Evolutionary conservation across 2,888 invertebrate species (phyloP).

Genomic region (Dyspetes luteomarginatus): DNA sequence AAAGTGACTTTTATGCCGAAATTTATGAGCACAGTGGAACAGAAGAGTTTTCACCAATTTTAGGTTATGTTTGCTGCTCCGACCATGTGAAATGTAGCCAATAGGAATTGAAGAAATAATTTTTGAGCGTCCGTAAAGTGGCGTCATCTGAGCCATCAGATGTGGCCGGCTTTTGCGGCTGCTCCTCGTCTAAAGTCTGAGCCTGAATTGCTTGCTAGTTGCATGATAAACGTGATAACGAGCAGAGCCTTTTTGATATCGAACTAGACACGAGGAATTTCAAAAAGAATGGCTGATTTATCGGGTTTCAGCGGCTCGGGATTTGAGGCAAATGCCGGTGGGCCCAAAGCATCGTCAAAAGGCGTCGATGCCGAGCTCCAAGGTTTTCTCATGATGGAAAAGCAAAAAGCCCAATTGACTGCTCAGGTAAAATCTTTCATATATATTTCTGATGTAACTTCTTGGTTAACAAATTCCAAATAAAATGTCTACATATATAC

Average conservation of each 20-base stretch:
- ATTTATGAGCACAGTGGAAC: neutral
- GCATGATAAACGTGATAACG: conserved; percentile 30
- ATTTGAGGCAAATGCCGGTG: conserved; percentile 70
- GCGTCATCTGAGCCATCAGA: conserved; percentile 34
- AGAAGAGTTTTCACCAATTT: neutral
- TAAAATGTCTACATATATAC: neutral
- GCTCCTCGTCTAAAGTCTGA: neutral
- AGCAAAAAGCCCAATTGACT: conserved; percentile 95
- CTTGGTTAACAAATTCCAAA: neutral
- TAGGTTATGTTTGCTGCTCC: conserved; percentile 38
- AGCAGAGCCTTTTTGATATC: neutral
- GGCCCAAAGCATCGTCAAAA: conserved; percentile 81
- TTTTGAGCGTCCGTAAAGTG: too few species aligned
- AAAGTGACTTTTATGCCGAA: conserved; percentile 8
- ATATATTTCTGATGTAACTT: conserved; percentile 52
- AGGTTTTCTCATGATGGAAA: conserved; percentile 92
- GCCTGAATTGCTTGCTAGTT: neutral
- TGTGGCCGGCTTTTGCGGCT: too few species aligned
- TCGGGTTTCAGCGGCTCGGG: conserved; percentile 68
- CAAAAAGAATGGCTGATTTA: conserved; percentile 76
- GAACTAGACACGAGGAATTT: conserved; percentile 37
- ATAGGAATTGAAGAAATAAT: conserved; percentile 12
- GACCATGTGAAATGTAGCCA: conserved; percentile 29
- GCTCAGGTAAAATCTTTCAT: conserved; percentile 88
- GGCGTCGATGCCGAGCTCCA: conserved; percentile 89